These are phyloP conservation scores for Mythimna pallens DNA, from an alignment of 2,888 invertebrate species.

Conservation along the genomic window DNA sequence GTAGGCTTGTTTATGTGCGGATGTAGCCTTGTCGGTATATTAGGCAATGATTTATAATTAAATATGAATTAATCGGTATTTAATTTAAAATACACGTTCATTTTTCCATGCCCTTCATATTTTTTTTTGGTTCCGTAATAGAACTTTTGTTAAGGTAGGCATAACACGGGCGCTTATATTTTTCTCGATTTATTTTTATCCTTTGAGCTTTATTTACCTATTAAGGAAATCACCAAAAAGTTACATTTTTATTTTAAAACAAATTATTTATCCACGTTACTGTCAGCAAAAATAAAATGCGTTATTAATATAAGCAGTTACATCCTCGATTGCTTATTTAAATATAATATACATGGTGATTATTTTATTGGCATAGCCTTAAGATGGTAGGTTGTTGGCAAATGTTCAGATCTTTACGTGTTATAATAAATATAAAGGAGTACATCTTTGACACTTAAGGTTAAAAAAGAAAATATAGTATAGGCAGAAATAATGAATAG, in stretches of 20 bases:
- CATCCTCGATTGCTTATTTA: background rate
- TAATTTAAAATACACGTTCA: background rate
- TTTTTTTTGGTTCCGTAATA: background rate
- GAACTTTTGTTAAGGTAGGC: background rate
- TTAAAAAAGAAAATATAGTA: constrained; percentile 3
- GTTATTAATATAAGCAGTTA: background rate
- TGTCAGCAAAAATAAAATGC: background rate
- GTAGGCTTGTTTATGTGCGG: constrained; percentile 26
- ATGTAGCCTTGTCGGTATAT: constrained; percentile 24
- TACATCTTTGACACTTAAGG: constrained; percentile 23
- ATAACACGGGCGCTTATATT: background rate
- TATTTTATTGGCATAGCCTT: background rate
- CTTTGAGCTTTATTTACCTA: background rate
- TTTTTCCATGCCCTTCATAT: background rate
- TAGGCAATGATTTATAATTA: constrained; percentile 7
- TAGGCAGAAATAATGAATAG: constrained; percentile 3
- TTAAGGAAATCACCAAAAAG: background rate
- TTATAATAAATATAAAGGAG: background rate
- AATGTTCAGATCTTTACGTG: background rate
- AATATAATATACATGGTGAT: background rate
- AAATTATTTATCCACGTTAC: background rate
- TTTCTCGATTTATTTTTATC: background rate
- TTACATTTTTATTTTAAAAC: background rate
- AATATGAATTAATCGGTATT: constrained; percentile 3
- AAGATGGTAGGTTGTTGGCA: constrained; percentile 3